Evolutionary conservation across 2,113 vertebrate species (phyloP).

Genomic region (Tretioscincus oriximinensis): DNA sequence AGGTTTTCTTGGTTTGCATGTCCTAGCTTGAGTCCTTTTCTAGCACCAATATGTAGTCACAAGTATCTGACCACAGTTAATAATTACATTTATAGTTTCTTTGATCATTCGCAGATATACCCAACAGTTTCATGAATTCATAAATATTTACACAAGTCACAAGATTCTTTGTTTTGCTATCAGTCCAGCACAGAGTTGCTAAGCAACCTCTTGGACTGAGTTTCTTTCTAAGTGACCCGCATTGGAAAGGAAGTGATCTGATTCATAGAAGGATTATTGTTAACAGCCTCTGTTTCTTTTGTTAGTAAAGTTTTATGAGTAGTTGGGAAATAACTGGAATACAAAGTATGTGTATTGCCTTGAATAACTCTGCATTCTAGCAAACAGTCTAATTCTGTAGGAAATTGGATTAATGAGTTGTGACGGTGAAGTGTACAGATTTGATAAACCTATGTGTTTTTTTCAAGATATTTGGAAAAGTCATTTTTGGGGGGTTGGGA

Average conservation of each 20-base stretch:
- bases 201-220: neutral
- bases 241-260: slow-evolving; percentile 7
- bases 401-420: neutral
- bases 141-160: slow-evolving; percentile 31
- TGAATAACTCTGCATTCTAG: neutral
- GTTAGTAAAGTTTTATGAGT: neutral
- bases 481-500: too few species aligned
- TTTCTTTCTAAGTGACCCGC: neutral
- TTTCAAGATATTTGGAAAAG: neutral
- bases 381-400: neutral
- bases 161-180: slow-evolving; percentile 33
- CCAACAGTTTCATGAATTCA: slow-evolving; percentile 40
- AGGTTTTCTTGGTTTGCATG: neutral
- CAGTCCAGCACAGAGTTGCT: slow-evolving; percentile 5
- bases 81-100: slow-evolving; percentile 35
- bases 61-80: slow-evolving; percentile 30
- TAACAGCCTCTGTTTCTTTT: neutral
- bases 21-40: neutral
- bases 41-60: neutral
- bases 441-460: neutral
- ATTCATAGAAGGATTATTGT: neutral
- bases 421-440: neutral
- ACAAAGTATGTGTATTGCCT: neutral
- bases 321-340: neutral
- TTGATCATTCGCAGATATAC: slow-evolving; percentile 31